These are phyloP conservation scores for Pterostichus madidus DNA, from an alignment of 2,888 invertebrate species.

Conservation along the genomic window DNA sequence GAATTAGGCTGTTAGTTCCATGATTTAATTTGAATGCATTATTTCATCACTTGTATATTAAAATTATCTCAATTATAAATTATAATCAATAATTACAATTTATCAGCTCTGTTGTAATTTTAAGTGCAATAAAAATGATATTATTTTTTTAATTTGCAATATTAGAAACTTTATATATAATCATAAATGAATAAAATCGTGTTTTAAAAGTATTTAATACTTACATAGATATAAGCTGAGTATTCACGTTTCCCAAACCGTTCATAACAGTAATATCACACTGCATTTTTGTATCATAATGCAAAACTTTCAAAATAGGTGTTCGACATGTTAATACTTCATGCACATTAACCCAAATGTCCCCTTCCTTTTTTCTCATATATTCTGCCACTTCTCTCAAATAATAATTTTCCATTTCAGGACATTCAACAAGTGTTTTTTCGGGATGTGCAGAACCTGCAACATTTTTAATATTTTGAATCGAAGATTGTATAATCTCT, in stretches of 20 bases:
- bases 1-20: no score
- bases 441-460: conserved; percentile 25
- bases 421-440: conserved; percentile 31
- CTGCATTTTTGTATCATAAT: conserved; percentile 59
- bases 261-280: conserved; percentile 64
- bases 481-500: background rate
- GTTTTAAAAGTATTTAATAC: background rate
- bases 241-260: conserved; percentile 57
- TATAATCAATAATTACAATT: no score
- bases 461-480: background rate
- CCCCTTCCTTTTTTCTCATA: conserved; percentile 44
- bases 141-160: no score
- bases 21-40: no score
- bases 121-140: no score
- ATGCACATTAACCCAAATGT: conserved; percentile 49
- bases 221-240: conserved; percentile 59
- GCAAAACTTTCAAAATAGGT: conserved; percentile 54
- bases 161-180: no score
- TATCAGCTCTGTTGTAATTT: no score
- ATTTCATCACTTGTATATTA: no score
- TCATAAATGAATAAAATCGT: no score
- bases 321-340: conserved; percentile 49
- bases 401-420: conserved; percentile 45
- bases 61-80: no score
- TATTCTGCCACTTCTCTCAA: conserved; percentile 50